Percentiles rank a stretch among this genome's conserved stretches.
Conservation (phyloP, 2,888 invertebrate genomes). For the Epirrhoe alternata region DNA sequence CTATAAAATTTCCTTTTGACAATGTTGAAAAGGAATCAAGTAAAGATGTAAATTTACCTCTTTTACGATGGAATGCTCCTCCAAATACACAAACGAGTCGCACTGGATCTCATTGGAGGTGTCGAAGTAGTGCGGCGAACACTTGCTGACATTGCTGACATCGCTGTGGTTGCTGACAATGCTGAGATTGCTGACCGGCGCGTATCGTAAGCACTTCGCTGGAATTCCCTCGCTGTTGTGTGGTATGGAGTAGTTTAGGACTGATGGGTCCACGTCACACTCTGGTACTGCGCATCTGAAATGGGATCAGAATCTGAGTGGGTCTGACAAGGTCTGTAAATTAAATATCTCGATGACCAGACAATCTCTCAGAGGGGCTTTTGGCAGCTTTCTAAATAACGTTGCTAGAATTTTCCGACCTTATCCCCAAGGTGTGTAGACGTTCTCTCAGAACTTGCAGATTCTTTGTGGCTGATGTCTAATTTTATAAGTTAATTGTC, state of each 20-base stretch:
- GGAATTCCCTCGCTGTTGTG: conserved; percentile 63
- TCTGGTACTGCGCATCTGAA: conserved; percentile 76
- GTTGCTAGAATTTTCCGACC: no score
- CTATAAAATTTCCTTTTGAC: no score
- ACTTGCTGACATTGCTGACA: conserved; percentile 56
- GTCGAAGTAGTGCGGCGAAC: conserved; percentile 69
- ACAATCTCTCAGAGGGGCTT: no score
- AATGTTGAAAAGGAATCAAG: no score
- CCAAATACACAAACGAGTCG: conserved; percentile 71
- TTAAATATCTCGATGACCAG: no score
- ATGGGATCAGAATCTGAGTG: conserved; percentile 15
- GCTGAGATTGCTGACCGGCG: conserved; percentile 50
- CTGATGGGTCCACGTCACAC: conserved; percentile 60
- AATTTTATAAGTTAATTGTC: no score
- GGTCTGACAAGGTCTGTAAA: no score
- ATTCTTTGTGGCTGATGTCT: no score
- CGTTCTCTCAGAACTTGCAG: no score
- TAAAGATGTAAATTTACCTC: conserved; percentile 59
- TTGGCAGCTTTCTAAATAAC: no score
- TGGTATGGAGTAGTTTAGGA: conserved; percentile 72
- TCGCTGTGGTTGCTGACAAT: conserved; percentile 48
- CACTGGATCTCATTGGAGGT: conserved; percentile 67
- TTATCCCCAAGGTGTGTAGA: no score
- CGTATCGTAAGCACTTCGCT: conserved; percentile 71
- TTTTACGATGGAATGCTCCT: conserved; percentile 77